These are phyloP conservation scores for Therioaphis trifolii DNA, from an alignment of 2,888 invertebrate genomes.

Conservation along the genomic window DNA sequence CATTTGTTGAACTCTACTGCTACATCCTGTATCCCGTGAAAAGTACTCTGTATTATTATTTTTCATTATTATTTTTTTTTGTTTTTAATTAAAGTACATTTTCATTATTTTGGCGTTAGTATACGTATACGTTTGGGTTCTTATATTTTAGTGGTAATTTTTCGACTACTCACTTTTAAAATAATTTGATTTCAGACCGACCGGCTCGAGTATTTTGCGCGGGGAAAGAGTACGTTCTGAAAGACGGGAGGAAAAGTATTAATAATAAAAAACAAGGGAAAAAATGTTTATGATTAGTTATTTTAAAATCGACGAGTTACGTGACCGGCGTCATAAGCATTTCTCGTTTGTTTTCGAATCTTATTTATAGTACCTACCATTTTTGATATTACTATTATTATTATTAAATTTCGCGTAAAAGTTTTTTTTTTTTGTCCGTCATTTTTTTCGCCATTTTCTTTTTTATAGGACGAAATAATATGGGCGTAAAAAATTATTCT, in stretches of 20 bases:
- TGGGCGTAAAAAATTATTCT: conserved; percentile 8
- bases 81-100: too few species aligned
- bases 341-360: conserved; percentile 24
- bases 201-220: too few species aligned
- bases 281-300: conserved; percentile 37
- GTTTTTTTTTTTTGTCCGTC: neutral
- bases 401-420: conserved; percentile 55
- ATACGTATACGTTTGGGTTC: too few species aligned
- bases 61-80: too few species aligned
- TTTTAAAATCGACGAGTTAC: conserved; percentile 31
- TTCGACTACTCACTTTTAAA: too few species aligned
- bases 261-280: neutral
- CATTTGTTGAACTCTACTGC: too few species aligned
- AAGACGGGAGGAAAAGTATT: neutral
- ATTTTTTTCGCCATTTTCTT: conserved; percentile 1
- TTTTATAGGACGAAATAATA: conserved; percentile 29
- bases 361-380: conserved; percentile 21
- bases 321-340: conserved; percentile 21
- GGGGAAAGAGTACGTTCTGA: too few species aligned
- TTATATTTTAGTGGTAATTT: too few species aligned
- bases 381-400: conserved; percentile 15
- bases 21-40: too few species aligned
- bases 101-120: too few species aligned
- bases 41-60: too few species aligned
- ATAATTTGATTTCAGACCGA: too few species aligned